Conservation (phyloP, 2,113 vertebrate genomes). For the Cichladusa arquata region DNA sequence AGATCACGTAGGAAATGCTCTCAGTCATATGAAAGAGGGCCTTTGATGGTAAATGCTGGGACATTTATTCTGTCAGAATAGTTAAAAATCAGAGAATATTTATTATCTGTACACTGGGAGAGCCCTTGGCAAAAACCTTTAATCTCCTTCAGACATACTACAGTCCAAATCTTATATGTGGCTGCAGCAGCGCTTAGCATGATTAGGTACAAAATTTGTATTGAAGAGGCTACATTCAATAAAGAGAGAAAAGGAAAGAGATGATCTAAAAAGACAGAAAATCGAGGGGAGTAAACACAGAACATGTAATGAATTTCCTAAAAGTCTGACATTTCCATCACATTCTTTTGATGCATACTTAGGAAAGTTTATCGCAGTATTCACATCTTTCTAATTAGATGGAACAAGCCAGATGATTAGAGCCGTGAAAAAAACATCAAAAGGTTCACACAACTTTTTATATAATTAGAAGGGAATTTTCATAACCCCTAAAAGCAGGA, state of each 20-base stretch:
- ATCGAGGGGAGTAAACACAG: not conserved
- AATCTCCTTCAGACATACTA: not conserved
- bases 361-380: conserved; percentile 62
- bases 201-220: not conserved
- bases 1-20: not conserved
- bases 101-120: not conserved
- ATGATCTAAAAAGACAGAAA: not conserved
- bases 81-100: not conserved
- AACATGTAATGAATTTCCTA: conserved; percentile 32
- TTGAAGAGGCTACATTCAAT: not conserved
- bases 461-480: conserved; percentile 71
- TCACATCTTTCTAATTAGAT: conserved; percentile 73
- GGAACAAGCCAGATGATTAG: conserved; percentile 67
- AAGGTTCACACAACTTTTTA: conserved; percentile 68
- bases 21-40: not conserved
- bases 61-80: not conserved
- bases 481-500: conserved; percentile 73
- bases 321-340: conserved; percentile 56
- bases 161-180: not conserved
- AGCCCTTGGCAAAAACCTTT: not conserved
- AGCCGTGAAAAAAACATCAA: conserved; percentile 64
- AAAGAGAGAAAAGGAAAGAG: not conserved
- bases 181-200: not conserved
- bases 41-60: not conserved
- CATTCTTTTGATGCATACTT: conserved; percentile 58